Evolutionary conservation across 2,888 invertebrate genomes (phyloP).

Genomic region (Aphelenchoides bicaudatus): DNA sequence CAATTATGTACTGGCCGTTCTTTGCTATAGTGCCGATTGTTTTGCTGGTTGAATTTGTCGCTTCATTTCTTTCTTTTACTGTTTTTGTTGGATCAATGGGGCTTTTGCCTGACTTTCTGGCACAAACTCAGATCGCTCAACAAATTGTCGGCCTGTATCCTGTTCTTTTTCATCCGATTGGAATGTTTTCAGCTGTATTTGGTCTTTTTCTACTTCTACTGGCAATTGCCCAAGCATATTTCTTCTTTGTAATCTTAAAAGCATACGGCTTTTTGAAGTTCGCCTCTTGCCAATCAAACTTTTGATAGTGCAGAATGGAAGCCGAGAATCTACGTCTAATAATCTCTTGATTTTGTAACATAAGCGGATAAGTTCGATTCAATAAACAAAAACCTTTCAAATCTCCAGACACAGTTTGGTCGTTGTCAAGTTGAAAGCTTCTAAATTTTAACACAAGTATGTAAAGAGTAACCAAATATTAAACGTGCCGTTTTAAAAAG

Average conservation of each 20-base stretch:
- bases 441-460: too few relatives aligned
- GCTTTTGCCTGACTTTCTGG: not conserved
- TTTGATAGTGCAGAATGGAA: conserved; percentile 4
- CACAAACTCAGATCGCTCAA: not conserved
- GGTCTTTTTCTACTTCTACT: not conserved
- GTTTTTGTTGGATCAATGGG: conserved; percentile 7
- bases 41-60: not conserved
- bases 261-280: conserved; percentile 13
- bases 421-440: too few relatives aligned
- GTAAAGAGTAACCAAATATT: too few relatives aligned
- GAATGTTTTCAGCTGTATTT: not conserved
- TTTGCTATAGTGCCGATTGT: not conserved
- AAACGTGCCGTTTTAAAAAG: too few relatives aligned
- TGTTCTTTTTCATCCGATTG: conserved; percentile 7
- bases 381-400: too few relatives aligned
- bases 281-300: not conserved
- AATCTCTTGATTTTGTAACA: too few relatives aligned
- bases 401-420: too few relatives aligned
- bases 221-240: not conserved
- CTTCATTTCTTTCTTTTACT: not conserved
- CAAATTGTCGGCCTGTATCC: conserved; percentile 4
- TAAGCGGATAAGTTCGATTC: too few relatives aligned
- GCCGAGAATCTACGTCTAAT: conserved; percentile 6
- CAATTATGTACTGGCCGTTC: not conserved
- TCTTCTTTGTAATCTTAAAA: not conserved